Base-by-base conservation (phyloP, 2,888 invertebrate species). In the Patella ulyssiponensis region DNA sequence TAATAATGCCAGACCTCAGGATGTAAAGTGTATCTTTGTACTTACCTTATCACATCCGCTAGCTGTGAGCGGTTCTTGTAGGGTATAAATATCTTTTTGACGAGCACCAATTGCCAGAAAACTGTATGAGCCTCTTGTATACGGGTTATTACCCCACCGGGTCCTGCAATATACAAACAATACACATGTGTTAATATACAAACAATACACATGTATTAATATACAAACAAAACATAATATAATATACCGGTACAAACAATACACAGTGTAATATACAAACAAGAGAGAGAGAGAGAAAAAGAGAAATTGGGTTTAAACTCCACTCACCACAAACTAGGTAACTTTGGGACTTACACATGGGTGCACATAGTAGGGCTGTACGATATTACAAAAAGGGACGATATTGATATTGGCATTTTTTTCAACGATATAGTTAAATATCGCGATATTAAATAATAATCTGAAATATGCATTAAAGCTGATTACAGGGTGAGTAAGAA, bases 141-240 rank as follows among this genome's bases (percentile, higher is more conserved):
- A 96, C 17, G 94, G 94, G 90, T 97, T 96, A 74, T 94, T 94
- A 86, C 95, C 94, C 98, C 98, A 98, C 91, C 95, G 95, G 77
- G 98, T 97, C 90, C 96, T 95, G 90, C 14, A 86, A 85, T 69
- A 75, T 51, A 73, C 72, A 71, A 76, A 9, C 0, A n/a, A 7
- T 11, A 58, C 14, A 51, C 33, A 2, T 7, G 27, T 3, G 4
- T 23, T 71, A 17, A 17, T 14, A 17, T 17, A 27, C 52, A 20
- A 17, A 51, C 5, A 27, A n/a, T 15, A 17, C 52, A 11, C 5
- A 12, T 1, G 44, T n/a, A n/a, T 1, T 44, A 17, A 52, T 72
- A 27, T 70, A 53, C 52, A n/a, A 52, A 20, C 9, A 73, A 11
- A 17, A 17, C 11, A 51, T 20, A 20, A 1, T 52, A 0, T 27